Evolutionary conservation across 1,140 invertebrate species (phyloP), one percentile per base, ranked within the genome.

Genomic region (Trigoniulus corallinus): DNA sequence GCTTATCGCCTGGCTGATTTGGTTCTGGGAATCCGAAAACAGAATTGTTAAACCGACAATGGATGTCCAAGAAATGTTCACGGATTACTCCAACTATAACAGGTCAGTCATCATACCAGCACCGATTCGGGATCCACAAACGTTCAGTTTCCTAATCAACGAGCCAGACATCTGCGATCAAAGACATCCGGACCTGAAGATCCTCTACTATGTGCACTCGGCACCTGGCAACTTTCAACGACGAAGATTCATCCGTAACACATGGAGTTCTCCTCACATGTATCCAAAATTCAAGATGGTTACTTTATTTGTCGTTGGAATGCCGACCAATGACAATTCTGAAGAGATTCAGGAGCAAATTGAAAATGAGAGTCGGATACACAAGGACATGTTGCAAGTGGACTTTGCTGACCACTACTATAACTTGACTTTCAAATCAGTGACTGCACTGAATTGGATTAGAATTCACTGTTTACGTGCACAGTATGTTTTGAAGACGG

Each of bases 401-500:
- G 75, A 78, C 51, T 88, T 83, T 56, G 59, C 83, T 37, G 87
- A 92, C 64, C 80, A 82, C 0, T 92, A 92, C 61, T 78, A 82
- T 43, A 91, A 92, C 66, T 71, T 89, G 21, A 89, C 87, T 2
- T 67, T 89, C 1, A 89, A 89, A 68, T 86, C 82, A 3, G 76
- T 89, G 27, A 85, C 84, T 10, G 81, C 81, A 61, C 65, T 89
- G 45, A 84, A 89, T 62, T 88, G 84, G 85, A 73, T 80, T 0
- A 77, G 81, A 59, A 77, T 72, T 47, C 81, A 84, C 59, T 91
- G 85, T 63, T 74, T 79, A 15, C 72, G 74, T 49, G 79, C 77
- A 27, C 74, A 72, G 54, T 86, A 79, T 58, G 65, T 89, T 47
- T 69, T 89, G 24, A 89, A 91, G 68, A 88, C 84, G 0, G 86